These are phyloP conservation scores for Bombus breviceps DNA, from an alignment of 1,140 invertebrate genomes.

Conservation along the genomic window DNA sequence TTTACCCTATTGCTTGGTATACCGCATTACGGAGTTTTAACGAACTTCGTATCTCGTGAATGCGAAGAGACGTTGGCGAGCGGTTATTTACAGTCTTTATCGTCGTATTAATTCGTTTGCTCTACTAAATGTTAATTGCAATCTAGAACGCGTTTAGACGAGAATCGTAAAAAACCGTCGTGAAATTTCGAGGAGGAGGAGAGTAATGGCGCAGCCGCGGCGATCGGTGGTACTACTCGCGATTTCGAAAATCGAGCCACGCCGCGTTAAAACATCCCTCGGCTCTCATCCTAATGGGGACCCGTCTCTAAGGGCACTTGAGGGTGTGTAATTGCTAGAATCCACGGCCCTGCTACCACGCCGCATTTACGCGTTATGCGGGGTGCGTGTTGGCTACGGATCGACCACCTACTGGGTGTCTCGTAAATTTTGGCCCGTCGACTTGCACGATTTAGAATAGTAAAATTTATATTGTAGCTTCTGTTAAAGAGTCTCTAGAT, in stretches of 20 bases:
- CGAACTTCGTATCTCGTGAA: background rate
- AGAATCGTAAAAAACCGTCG: background rate
- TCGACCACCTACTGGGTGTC: conserved; percentile 75
- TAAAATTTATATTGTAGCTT: background rate
- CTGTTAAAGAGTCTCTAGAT: background rate
- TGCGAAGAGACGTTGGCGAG: no score
- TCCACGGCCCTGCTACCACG: conserved; percentile 80
- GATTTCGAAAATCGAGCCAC: conserved; percentile 75
- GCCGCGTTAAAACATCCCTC: conserved; percentile 74
- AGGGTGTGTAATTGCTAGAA: conserved; percentile 83
- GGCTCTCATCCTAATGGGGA: conserved; percentile 81
- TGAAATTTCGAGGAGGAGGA: background rate
- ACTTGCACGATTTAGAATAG: background rate
- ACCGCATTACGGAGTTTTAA: no score
- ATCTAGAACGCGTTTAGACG: background rate
- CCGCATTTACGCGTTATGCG: conserved; percentile 77
- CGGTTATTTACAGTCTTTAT: background rate
- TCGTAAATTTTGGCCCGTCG: conserved; percentile 48
- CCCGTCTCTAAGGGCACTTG: conserved; percentile 78
- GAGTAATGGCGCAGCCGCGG: background rate
- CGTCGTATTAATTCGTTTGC: background rate
- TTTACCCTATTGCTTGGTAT: background rate
- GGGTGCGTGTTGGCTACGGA: conserved; percentile 69
- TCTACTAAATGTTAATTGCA: background rate
- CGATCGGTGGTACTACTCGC: conserved; percentile 44